Evolutionary conservation across 2,113 vertebrate species (phyloP), one percentile per base, ranked within the genome.

Genomic region (Otis tarda): DNA sequence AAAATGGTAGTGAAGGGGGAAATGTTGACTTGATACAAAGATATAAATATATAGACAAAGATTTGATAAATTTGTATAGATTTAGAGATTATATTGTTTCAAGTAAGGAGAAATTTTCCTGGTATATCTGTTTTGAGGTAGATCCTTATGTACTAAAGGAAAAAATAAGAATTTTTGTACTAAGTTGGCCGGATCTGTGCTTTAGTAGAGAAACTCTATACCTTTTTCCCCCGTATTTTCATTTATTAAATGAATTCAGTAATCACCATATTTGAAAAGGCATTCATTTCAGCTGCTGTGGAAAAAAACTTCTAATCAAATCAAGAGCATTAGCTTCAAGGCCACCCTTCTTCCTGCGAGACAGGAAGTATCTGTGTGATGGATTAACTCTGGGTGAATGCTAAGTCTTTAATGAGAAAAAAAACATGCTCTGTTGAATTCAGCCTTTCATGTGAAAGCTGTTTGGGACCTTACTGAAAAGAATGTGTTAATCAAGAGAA

Each of bases 401-500:
- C 61, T 61, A 69, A 78, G 70, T 69, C 77, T 89, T 86, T 90
- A 96, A 92, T 94, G 96, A 88, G 87, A 90, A 96, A 88, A 96
- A 88, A 91, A 94, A 5, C 70, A 83, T 87, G 74, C 74, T 94
- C 80, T 76, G 77, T 69, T 95, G 77, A 89, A 92, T 95, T 89
- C 89, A 95, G 33, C 47, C 74, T 91, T 96, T 92, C 77, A 73
- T 87, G 50, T 94, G 89, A 91, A 96, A 92, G 59, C 50, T 97
- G 50, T 79, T 89, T 45, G 31, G 84, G 75, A 90, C 55, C 47
- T 91, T 61, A 59, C 81, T 91, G 83, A 93, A 94, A 87, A 94
- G 81, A 94, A 94, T 89, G 61, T 94, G 94, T 95, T 96, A 94
- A 94, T 95, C 95, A 96, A 80, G 83, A 87, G 82, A 79, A 91